A percentile compares a stretch with the other conserved stretches of the same genome.
phyloP scores from a whole-genome alignment of 2,797 vertebrate genomes.

The Coreius guichenoti region DNA sequence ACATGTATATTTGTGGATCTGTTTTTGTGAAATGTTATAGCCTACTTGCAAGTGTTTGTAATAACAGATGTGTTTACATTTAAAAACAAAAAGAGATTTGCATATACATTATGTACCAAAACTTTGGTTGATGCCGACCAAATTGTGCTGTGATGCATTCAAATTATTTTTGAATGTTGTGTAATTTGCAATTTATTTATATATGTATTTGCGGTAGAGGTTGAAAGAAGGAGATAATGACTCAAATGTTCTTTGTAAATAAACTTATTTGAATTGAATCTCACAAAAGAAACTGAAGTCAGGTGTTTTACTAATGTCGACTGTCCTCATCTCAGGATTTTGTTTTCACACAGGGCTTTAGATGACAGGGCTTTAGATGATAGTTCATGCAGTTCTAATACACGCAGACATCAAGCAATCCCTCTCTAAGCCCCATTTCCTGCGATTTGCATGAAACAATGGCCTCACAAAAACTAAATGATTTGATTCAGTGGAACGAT shows the following conservation, averaged over 20 bases:
- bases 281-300: conserved; percentile 18
- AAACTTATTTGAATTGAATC: conserved; percentile 23
- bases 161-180: conserved; percentile 29
- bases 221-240: neutral
- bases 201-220: neutral
- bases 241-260: conserved; percentile 37
- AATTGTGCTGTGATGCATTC: conserved; percentile 32
- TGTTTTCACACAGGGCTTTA: conserved; percentile 24
- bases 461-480: neutral
- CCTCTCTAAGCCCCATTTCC: neutral
- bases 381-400: conserved; percentile 28
- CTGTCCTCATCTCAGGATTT: conserved; percentile 16
- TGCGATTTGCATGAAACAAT: conserved; percentile 8
- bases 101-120: conserved; percentile 10
- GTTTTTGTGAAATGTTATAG: conserved; percentile 44
- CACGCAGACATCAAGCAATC: conserved; percentile 10
- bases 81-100: neutral
- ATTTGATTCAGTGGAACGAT: conserved; percentile 43
- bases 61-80: conserved; percentile 28
- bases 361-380: conserved; percentile 13
- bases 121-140: neutral
- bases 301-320: conserved; percentile 8
- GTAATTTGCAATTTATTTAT: conserved; percentile 10
- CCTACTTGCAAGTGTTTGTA: conserved; percentile 14
- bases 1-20: conserved; percentile 34